Evolutionary conservation across 2,888 invertebrate genomes (phyloP).

Genomic region (Lymantria monacha): DNA sequence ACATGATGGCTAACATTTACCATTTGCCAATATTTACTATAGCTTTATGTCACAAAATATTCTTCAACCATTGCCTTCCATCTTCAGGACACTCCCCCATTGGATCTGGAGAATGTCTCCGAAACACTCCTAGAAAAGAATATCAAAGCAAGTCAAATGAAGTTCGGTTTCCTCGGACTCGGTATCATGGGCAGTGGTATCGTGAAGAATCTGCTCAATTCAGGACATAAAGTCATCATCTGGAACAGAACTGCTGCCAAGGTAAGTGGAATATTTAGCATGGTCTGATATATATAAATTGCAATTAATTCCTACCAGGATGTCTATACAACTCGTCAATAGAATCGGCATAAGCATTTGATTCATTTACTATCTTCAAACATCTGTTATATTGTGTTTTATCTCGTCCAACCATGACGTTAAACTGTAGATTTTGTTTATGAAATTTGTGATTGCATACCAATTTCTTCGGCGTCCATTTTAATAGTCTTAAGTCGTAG

Average conservation of each 20-base stretch:
- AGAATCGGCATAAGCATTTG: not conserved
- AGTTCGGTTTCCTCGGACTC: slow-evolving; percentile 96
- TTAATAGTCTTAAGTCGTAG: too few relatives aligned
- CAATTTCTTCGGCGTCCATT: too few relatives aligned
- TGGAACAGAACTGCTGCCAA: slow-evolving; percentile 97
- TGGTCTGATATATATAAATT: slow-evolving; percentile 9
- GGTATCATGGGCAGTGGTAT: slow-evolving; percentile 98
- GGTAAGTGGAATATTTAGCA: slow-evolving; percentile 81
- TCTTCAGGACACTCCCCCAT: slow-evolving; percentile 86
- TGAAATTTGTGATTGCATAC: too few relatives aligned
- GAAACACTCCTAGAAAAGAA: slow-evolving; percentile 91
- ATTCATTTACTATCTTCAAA: not conserved
- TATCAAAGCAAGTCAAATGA: slow-evolving; percentile 91
- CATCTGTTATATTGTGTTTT: not conserved
- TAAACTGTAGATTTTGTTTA: too few relatives aligned
- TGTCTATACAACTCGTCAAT: not conserved
- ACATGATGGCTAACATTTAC: too few relatives aligned
- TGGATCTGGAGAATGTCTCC: slow-evolving; percentile 89
- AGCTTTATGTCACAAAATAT: too few relatives aligned
- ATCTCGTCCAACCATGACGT: too few relatives aligned
- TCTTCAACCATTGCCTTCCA: slow-evolving; percentile 16
- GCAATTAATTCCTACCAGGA: not conserved
- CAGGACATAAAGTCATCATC: slow-evolving; percentile 95
- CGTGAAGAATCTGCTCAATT: slow-evolving; percentile 96
- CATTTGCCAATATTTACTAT: too few relatives aligned